Evolutionary conservation across 1,140 invertebrate species (phyloP).

Genomic region (Pogonomyrmex californicus): DNA sequence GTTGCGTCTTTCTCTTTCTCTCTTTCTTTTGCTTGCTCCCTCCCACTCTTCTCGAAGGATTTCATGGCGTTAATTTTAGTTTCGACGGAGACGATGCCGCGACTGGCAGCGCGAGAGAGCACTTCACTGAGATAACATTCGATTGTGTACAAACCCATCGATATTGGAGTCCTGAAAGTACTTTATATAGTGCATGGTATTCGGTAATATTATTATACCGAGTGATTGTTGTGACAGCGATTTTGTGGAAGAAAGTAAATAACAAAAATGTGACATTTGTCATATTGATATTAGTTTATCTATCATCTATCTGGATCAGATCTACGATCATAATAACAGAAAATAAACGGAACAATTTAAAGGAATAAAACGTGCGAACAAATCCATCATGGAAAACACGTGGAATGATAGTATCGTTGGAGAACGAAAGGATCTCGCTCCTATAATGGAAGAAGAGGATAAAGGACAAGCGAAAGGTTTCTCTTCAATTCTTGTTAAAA

Average conservation of each 20-base stretch:
- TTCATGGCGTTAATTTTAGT: slow-evolving; percentile 83
- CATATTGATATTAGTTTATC: not conserved
- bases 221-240: slow-evolving; percentile 6
- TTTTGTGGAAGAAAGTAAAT: not conserved
- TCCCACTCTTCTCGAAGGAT: slow-evolving; percentile 70
- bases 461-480: slow-evolving; percentile 78
- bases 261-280: slow-evolving; percentile 2
- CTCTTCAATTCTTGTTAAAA: slow-evolving; percentile 28
- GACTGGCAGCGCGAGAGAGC: slow-evolving; percentile 63
- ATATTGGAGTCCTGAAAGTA: not conserved
- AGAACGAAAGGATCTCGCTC: slow-evolving; percentile 78
- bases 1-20: slow-evolving; percentile 44
- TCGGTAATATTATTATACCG: not conserved
- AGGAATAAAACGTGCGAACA: not conserved
- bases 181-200: not conserved
- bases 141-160: slow-evolving; percentile 4
- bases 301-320: not conserved
- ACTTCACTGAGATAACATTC: slow-evolving; percentile 55
- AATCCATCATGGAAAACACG: slow-evolving; percentile 74
- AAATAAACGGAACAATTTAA: not conserved
- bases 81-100: slow-evolving; percentile 74
- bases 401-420: slow-evolving; percentile 71
- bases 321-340: not conserved
- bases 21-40: slow-evolving; percentile 15
- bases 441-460: slow-evolving; percentile 81